Conservation (phyloP, 2,888 invertebrate species). For the Microctonus hyperodae region DNA sequence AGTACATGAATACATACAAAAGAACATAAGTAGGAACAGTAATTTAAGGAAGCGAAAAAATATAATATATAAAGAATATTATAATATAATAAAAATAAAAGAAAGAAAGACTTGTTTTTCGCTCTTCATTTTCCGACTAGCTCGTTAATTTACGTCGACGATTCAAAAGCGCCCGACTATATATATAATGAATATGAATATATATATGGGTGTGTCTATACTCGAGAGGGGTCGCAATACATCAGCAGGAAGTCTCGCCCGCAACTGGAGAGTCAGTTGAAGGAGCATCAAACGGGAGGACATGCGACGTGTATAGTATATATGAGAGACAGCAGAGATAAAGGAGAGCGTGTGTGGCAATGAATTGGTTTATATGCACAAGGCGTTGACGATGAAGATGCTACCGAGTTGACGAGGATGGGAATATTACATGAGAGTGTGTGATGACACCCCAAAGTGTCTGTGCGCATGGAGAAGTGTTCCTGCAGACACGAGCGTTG, state of each 20-base stretch:
- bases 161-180: slow-evolving; percentile 2
- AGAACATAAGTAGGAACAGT: background rate
- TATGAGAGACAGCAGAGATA: background rate
- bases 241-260: slow-evolving; percentile 4
- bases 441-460: slow-evolving; percentile 5
- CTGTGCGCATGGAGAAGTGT: background rate
- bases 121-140: slow-evolving; percentile 7
- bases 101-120: background rate
- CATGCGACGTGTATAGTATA: background rate
- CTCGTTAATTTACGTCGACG: slow-evolving; percentile 28
- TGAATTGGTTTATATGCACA: slow-evolving; percentile 8
- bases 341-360: slow-evolving; percentile 8
- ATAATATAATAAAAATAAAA: background rate
- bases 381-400: slow-evolving; percentile 12
- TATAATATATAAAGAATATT: background rate
- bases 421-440: background rate
- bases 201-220: background rate
- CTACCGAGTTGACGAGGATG: background rate
- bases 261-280: slow-evolving; percentile 14
- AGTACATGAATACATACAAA: background rate
- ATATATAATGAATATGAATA: too few relatives aligned
- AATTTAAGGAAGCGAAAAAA: background rate
- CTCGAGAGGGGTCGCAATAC: background rate
- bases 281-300: slow-evolving; percentile 11
- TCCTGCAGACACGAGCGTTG: background rate